Evolutionary conservation across 2,888 invertebrate genomes (phyloP), one percentile per base, ranked within the genome.

Genomic region (Orthonevra nobilis): DNA sequence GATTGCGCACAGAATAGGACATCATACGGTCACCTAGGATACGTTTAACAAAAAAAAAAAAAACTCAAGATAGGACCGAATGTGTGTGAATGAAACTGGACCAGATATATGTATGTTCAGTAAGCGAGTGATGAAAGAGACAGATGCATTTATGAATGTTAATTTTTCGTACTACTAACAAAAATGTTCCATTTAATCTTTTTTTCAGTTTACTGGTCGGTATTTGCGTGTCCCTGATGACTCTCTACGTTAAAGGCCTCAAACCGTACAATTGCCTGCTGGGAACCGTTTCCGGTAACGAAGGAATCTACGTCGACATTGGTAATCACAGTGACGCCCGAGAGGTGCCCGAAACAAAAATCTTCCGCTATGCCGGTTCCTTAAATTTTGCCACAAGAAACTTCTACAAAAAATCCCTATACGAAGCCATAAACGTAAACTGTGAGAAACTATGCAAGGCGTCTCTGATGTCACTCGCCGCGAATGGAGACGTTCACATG

Each of bases 351-450:
- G 91, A 92, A 32, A 89, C 93, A 0, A 92, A 93, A 85, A 93
- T 94, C 63, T 91, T 93, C 85, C 93, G 92, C 81, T 93, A 93
- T 82, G 89, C 90, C 56, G 94, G 94, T 1, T 91, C 91, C 4
- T 87, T 94, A 4, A 93, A 93, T 86, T 94, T 93, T 86, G 92
- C 92, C 1, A 92, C 92, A 6, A 89, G 90, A 44, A 89, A 89
- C 68, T 90, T 90, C 81, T 92, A 92, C 83, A 91, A 90, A 79
- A 86, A 89, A 1, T 90, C 90, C 44, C 84, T 93, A 5, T 90
- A 91, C 83, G 87, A 87, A 20, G 85, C 90, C 12, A 87, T 92
- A 1, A 90, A 90, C 3, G 84, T 92, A 9, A 86, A 90, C 72
- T 90, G 90, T 0, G 89, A 89, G 38, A 88, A 83, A 63, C 64